A percentile compares a stretch with the other conserved stretches of the same genome.
Conservation (phyloP, 2,797 vertebrate genomes). For the Denticeps clupeoides region DNA sequence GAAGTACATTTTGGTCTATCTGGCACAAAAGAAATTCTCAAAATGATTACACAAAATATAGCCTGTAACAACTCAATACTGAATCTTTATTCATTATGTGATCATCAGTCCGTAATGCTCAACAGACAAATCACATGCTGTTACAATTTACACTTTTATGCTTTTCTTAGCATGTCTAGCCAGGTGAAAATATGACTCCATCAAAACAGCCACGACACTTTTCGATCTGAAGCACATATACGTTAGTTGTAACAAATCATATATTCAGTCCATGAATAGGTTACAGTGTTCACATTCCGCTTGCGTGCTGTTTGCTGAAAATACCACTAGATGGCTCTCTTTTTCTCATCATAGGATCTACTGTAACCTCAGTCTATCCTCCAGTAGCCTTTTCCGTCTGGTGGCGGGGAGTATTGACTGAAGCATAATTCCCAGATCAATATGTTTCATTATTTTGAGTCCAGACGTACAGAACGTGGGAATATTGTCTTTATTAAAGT, state of each 20-base stretch:
- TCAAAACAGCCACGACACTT: too few species aligned
- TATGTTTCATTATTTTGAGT: conserved; percentile 65
- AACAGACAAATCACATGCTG: conserved; percentile 11
- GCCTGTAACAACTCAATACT: too few species aligned
- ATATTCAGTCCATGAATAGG: not conserved
- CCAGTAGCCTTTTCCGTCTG: conserved; percentile 17
- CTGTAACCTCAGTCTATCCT: too few species aligned
- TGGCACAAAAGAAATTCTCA: not conserved
- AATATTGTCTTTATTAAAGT: conserved; percentile 66
- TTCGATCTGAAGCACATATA: not conserved
- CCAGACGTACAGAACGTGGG: conserved; percentile 44
- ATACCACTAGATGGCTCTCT: conserved; percentile 44
- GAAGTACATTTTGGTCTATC: conserved; percentile 14
- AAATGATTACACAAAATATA: conserved; percentile 9
- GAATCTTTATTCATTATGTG: too few species aligned
- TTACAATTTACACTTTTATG: too few species aligned
- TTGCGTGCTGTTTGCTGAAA: not conserved
- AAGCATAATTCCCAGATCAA: conserved; percentile 55
- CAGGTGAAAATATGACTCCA: too few species aligned
- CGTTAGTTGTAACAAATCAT: not conserved
- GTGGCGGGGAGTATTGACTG: conserved; percentile 45
- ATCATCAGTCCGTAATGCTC: too few species aligned
- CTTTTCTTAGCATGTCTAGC: conserved; percentile 12
- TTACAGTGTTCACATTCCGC: too few species aligned
- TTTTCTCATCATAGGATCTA: conserved; percentile 19